Percentiles rank a stretch among this genome's conserved stretches.
These are phyloP conservation scores for Motacilla alba DNA, from an alignment of 2,113 vertebrate species.

Conservation along the genomic window DNA sequence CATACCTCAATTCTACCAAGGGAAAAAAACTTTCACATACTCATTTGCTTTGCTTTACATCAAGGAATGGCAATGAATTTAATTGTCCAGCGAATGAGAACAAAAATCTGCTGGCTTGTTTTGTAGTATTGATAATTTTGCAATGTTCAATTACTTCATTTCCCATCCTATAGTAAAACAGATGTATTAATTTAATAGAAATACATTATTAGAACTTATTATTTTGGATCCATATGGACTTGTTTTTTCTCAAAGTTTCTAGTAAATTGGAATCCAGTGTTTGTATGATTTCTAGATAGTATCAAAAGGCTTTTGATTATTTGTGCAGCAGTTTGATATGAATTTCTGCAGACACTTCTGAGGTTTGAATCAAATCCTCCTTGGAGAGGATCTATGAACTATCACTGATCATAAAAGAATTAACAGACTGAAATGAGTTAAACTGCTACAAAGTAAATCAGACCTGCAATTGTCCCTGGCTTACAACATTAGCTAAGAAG, in stretches of 20 bases:
- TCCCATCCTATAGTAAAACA: background rate
- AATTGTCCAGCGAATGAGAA: background rate
- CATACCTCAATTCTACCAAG: background rate
- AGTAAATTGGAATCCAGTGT: background rate
- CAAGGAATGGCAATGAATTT: background rate
- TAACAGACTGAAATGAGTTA: background rate
- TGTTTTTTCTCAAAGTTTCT: background rate
- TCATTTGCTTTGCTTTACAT: background rate
- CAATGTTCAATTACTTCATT: background rate
- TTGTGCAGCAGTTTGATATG: background rate
- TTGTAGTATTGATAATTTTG: background rate
- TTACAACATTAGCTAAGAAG: background rate
- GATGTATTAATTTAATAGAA: background rate
- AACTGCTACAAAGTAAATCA: background rate
- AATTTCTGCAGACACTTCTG: background rate
- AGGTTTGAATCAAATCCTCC: background rate
- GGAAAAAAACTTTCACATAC: background rate
- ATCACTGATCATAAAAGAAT: background rate
- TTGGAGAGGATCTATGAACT: background rate
- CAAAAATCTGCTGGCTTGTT: background rate
- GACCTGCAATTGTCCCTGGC: background rate
- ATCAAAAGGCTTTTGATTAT: background rate
- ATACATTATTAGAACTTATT: background rate
- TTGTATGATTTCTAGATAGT: background rate
- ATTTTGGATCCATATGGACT: background rate